These are phyloP conservation scores for Cetoscarus ocellatus DNA, from an alignment of 2,797 vertebrate species.

Conservation along the genomic window DNA sequence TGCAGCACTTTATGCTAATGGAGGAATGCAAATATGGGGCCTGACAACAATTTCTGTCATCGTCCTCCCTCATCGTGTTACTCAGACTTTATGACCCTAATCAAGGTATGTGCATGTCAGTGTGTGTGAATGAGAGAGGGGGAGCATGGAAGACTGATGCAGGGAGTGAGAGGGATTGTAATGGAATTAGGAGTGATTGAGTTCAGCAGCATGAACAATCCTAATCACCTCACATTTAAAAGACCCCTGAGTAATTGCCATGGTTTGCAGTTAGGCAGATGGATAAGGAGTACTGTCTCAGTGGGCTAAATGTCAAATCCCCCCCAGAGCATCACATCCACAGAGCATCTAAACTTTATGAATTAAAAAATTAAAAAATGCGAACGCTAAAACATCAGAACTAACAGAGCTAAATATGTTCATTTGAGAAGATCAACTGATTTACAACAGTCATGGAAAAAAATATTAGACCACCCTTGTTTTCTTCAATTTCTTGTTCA, in stretches of 20 bases:
- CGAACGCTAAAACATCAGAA: neutral
- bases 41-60: slow-evolving; percentile 48
- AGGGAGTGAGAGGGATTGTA: slow-evolving; percentile 29
- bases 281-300: slow-evolving; percentile 53
- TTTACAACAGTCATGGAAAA: too few species aligned
- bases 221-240: slow-evolving; percentile 68
- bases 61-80: slow-evolving; percentile 58
- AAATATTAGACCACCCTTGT: too few species aligned
- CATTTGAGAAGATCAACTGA: neutral
- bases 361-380: neutral
- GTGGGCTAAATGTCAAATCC: slow-evolving; percentile 64
- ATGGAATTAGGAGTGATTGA: slow-evolving; percentile 68
- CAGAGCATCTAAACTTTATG: slow-evolving; percentile 1
- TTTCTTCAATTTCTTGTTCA: too few species aligned
- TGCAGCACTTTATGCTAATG: slow-evolving; percentile 61
- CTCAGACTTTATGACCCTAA: slow-evolving; percentile 61
- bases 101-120: slow-evolving; percentile 35
- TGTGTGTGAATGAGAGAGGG: slow-evolving; percentile 14
- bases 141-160: slow-evolving; percentile 16
- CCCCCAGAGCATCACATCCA: slow-evolving; percentile 35
- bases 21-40: slow-evolving; percentile 54
- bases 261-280: slow-evolving; percentile 55
- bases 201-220: slow-evolving; percentile 50
- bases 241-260: slow-evolving; percentile 58
- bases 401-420: neutral